A percentile compares a stretch with the other conserved stretches of the same genome.
phyloP scores from a whole-genome alignment of 2,888 invertebrate species.

The Chloromyia formosa region DNA sequence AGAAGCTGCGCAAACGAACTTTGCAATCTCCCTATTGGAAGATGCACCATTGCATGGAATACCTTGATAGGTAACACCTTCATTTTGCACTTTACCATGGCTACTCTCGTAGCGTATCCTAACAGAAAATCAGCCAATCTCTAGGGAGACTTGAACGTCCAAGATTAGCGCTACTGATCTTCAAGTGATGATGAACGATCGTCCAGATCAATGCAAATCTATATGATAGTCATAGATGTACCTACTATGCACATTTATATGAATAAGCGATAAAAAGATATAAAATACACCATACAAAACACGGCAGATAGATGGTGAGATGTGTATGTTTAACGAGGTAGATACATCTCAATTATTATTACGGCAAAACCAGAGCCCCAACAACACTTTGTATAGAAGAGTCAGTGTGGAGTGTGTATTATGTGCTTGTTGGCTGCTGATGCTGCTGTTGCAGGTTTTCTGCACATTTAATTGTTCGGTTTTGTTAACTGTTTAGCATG shows the following conservation, averaged over 20 bases:
- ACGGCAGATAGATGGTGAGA: conserved; percentile 3
- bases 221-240: not conserved
- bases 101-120: not conserved
- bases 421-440: not conserved
- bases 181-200: conserved; percentile 34
- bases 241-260: not conserved
- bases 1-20: too few species aligned
- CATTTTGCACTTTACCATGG: too few species aligned
- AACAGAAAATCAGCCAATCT: conserved; percentile 20
- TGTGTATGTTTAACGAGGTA: conserved; percentile 31
- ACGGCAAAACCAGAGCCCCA: conserved; percentile 7
- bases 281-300: not conserved
- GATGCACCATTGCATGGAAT: too few species aligned
- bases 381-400: not conserved
- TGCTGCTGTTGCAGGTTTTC: conserved; percentile 32
- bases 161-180: conserved; percentile 41
- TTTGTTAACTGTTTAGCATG: conserved; percentile 48
- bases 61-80: too few species aligned
- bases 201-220: conserved; percentile 30
- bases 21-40: too few species aligned
- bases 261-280: not conserved
- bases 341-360: conserved; percentile 44
- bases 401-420: not conserved
- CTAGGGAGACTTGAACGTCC: conserved; percentile 1
- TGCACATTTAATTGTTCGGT: conserved; percentile 47